These are phyloP conservation scores for Ceyx erithaca DNA, from an alignment of 2,797 vertebrate species.

Conservation along the genomic window DNA sequence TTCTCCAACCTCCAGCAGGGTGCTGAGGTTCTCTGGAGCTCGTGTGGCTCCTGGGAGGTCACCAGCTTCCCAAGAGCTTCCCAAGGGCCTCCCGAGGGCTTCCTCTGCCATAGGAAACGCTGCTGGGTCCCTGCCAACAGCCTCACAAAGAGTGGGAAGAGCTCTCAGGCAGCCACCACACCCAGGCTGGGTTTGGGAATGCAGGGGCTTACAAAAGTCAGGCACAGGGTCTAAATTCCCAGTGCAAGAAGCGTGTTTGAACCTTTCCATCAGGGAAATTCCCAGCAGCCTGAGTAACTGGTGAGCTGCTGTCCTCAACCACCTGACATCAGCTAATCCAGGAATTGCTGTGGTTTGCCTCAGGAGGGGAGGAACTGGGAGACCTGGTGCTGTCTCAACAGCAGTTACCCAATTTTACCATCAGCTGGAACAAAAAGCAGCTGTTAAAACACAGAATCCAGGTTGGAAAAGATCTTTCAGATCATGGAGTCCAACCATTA, in stretches of 20 bases:
- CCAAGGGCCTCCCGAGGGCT: not conserved
- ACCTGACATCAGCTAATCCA: not conserved
- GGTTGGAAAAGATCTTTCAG: no score
- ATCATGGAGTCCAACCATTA: no score
- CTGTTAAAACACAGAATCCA: not conserved
- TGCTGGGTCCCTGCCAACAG: not conserved
- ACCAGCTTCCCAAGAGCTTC: not conserved
- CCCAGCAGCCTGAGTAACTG: not conserved
- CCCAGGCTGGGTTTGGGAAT: not conserved
- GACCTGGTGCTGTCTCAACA: not conserved
- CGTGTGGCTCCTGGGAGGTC: rapidly evolving
- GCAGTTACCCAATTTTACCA: not conserved
- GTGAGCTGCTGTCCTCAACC: not conserved
- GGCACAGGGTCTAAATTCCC: not conserved
- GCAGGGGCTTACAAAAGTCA: not conserved
- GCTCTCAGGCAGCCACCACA: not conserved
- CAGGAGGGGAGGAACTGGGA: rapidly evolving
- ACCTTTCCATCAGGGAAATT: not conserved
- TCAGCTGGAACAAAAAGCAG: not conserved
- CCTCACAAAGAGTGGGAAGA: not conserved
- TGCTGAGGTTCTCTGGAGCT: not conserved
- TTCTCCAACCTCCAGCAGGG: not conserved
- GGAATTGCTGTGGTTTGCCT: not conserved
- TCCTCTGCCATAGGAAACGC: not conserved
- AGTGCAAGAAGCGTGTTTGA: not conserved